These are phyloP conservation scores for Petromus typicus DNA, from an alignment of 2,113 vertebrate species.

Conservation along the genomic window DNA sequence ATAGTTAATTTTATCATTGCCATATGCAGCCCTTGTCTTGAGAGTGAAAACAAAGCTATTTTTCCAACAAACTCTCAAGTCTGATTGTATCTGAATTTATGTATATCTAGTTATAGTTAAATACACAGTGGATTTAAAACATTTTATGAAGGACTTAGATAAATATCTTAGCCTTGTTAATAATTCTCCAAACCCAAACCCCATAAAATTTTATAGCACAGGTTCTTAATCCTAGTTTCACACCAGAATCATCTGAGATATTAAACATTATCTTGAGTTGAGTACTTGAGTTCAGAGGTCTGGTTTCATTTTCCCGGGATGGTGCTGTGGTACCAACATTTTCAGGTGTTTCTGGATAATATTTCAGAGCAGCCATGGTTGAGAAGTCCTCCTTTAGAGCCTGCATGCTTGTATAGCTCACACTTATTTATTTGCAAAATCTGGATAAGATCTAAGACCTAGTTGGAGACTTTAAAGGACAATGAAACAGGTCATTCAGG, in stretches of 20 bases:
- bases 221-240: not conserved
- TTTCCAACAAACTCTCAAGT: not conserved
- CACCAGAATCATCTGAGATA: not conserved
- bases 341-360: not conserved
- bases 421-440: not conserved
- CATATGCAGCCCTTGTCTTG: not conserved
- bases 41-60: not conserved
- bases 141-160: not conserved
- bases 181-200: not conserved
- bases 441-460: not conserved
- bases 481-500: not conserved
- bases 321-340: not conserved
- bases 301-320: not conserved
- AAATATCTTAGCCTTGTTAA: not conserved
- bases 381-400: not conserved
- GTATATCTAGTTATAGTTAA: not conserved
- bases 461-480: not conserved
- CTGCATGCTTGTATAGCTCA: not conserved
- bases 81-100: not conserved
- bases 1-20: not conserved
- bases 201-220: not conserved
- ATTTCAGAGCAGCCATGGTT: not conserved
- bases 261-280: not conserved
- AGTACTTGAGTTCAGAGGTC: not conserved
- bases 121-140: not conserved